Percentiles rank a stretch among this genome's conserved stretches.
Evolutionary conservation across 2,113 vertebrate species (phyloP).

Genomic region (Cinclus mexicanus): DNA sequence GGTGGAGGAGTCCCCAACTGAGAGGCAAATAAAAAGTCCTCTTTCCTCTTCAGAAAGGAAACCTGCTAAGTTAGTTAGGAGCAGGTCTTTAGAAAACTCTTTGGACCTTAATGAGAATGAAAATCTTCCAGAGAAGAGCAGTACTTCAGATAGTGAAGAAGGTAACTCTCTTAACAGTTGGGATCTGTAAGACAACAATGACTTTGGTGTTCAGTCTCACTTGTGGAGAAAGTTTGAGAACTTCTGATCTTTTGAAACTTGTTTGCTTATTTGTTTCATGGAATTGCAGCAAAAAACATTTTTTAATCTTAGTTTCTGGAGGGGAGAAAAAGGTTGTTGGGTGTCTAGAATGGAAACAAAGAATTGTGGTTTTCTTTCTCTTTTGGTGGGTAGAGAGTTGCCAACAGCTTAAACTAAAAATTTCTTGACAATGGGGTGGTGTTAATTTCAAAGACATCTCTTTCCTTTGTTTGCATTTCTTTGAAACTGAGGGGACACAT

Average conservation of each 20-base stretch:
- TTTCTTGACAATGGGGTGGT: neutral
- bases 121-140: constrained; percentile 83
- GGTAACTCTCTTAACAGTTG: constrained; percentile 68
- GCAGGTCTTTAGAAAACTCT: constrained; percentile 74
- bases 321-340: accelerated
- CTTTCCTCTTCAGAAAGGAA: constrained; percentile 69
- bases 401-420: neutral
- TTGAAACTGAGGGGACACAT: neutral
- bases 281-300: neutral
- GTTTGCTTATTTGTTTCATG: neutral
- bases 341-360: neutral
- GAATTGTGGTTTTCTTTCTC: neutral
- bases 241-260: neutral
- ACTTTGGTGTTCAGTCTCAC: neutral
- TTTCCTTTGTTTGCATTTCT: neutral
- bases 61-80: constrained; percentile 52
- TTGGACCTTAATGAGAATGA: constrained; percentile 88
- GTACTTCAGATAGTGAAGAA: constrained; percentile 86
- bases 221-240: neutral
- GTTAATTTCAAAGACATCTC: neutral
- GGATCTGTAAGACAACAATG: neutral
- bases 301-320: neutral
- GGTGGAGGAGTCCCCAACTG: constrained; percentile 72
- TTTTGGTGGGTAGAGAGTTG: neutral
- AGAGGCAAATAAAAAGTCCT: constrained; percentile 70